Evolutionary conservation across 2,888 invertebrate genomes (phyloP), one percentile per base, ranked within the genome.

Genomic region (Oscheius sp.): DNA sequence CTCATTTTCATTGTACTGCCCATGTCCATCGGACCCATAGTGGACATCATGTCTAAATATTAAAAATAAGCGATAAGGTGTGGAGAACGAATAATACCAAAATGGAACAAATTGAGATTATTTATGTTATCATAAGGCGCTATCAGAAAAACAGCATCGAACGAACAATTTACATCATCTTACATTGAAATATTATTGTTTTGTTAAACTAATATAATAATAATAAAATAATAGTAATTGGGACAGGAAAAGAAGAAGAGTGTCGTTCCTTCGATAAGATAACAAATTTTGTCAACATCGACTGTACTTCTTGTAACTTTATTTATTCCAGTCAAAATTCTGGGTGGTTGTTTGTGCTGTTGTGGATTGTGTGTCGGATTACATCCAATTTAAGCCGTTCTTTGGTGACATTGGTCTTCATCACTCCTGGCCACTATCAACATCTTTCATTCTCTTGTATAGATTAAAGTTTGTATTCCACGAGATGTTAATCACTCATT

Each of bases 291-390:
- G 47, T 47, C 47, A 20, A 47, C 47, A 47, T 4, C 20, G 41
- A 41, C 20, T 41, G 20, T 41, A 41, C 12, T 41, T 20, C 41
- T 4, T 41, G 4, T 41, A 14, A 2, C 41, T 41, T 41, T 41
- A 20, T 41, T 41, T 41, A 41, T 41, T 41, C 41, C 20, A 17
- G n/a, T n/a, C n/a, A n/a, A n/a, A n/a, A n/a, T 36, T 41, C 41
- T 20, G 4, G 41, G 4, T 22, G 17, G 14, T n/a, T 32, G 22
- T 54, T 22, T 32, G 36, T 32, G 54, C 54, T 54, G 54, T 20
- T 54, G 54, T 9, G 32, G 51, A 51, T 47, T 47, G 51, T 54
- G 54, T 54, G 54, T 54, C 54, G 36, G 36, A 54, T 54, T 54
- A 54, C 54, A 24, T 22, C 54, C 54, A 54, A 54, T 54, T 54